These are phyloP conservation scores for Yponomeuta malinellus DNA, from an alignment of 2,888 invertebrate genomes.

Conservation along the genomic window DNA sequence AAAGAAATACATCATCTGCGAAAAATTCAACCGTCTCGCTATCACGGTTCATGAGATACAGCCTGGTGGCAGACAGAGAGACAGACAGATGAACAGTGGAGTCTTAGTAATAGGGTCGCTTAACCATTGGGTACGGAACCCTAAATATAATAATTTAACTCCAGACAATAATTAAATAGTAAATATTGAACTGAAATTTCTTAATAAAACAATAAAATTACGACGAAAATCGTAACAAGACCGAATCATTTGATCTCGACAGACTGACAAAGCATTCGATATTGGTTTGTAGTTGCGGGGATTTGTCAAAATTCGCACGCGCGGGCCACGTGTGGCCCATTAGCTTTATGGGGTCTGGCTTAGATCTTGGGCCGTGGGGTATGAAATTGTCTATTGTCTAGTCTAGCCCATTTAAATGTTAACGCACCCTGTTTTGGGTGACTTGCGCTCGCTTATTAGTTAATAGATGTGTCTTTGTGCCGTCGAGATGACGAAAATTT, in stretches of 20 bases:
- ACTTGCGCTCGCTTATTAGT: not conserved
- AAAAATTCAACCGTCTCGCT: too few relatives aligned
- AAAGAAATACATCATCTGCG: too few relatives aligned
- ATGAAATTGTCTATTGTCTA: slow-evolving; percentile 9
- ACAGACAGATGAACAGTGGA: too few relatives aligned
- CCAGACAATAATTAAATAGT: too few relatives aligned
- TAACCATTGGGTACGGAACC: too few relatives aligned
- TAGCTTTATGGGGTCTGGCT: slow-evolving; percentile 53
- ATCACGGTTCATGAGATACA: too few relatives aligned
- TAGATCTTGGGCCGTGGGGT: not conserved
- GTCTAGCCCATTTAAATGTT: not conserved
- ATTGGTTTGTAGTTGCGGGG: slow-evolving; percentile 30
- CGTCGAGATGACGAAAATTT: not conserved
- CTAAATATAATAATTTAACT: too few relatives aligned
- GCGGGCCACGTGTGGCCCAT: slow-evolving; percentile 66
- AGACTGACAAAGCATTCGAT: not conserved
- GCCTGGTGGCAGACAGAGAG: too few relatives aligned
- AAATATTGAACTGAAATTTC: too few relatives aligned
- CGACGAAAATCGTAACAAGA: too few relatives aligned
- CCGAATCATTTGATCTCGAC: not conserved
- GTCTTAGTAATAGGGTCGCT: too few relatives aligned
- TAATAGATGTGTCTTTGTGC: not conserved
- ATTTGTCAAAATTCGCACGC: slow-evolving; percentile 44
- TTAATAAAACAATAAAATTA: too few relatives aligned
- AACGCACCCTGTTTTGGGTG: not conserved